These are phyloP conservation scores for Nasua narica DNA, from an alignment of 2,797 vertebrate species.

Conservation along the genomic window DNA sequence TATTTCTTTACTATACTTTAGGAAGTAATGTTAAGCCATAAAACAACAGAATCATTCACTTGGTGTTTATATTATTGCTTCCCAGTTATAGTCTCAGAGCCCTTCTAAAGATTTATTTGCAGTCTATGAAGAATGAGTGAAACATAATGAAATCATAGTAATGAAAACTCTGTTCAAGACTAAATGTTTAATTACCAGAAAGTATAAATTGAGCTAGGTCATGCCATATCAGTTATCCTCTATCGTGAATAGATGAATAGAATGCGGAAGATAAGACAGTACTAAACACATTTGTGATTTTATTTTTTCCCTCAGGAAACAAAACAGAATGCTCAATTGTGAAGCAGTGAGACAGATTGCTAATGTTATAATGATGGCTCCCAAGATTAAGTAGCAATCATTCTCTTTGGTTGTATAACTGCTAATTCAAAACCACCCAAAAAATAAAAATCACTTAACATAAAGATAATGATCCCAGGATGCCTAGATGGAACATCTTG, in stretches of 20 bases:
- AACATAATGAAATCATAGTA: not conserved
- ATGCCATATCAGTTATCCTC: not conserved
- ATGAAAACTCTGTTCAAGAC: conserved; percentile 5
- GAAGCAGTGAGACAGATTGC: conserved; percentile 38
- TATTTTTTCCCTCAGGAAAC: conserved; percentile 44
- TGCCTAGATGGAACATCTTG: conserved; percentile 24
- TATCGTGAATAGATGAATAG: not conserved
- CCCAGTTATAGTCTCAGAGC: not conserved
- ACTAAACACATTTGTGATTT: conserved; percentile 37
- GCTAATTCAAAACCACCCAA: conserved; percentile 50
- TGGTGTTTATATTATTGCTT: not conserved
- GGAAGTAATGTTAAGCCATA: not conserved
- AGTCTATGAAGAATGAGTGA: not conserved
- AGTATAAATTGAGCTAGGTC: conserved; percentile 32
- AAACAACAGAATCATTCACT: not conserved
- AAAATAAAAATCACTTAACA: conserved; percentile 33
- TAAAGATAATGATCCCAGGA: not conserved
- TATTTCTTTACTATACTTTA: not conserved
- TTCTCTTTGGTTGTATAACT: conserved; percentile 39
- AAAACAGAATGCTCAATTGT: not conserved
- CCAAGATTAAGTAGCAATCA: conserved; percentile 30
- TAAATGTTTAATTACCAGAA: conserved; percentile 52
- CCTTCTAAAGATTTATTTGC: not conserved
- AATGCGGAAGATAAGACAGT: not conserved
- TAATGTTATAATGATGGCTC: conserved; percentile 53